phyloP scores from a whole-genome alignment of 2,888 invertebrate genomes.

The Spicauda simplicius region DNA sequence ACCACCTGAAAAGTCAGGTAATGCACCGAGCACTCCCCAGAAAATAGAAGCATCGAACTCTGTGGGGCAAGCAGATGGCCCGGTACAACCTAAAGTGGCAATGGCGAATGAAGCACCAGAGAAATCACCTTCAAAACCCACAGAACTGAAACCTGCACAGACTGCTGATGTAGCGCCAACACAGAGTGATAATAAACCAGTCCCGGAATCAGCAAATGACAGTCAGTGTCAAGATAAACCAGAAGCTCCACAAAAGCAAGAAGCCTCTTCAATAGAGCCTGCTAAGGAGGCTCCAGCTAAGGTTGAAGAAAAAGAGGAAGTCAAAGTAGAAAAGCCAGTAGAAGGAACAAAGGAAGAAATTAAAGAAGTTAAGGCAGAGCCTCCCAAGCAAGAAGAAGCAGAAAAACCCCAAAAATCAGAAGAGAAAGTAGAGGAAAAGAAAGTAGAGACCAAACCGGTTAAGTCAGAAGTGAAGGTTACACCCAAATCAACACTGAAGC shows the following conservation, averaged over 20 bases:
- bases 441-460: constrained; percentile 55
- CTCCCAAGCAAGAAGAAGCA: constrained; percentile 60
- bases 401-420: constrained; percentile 54
- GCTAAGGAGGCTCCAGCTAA: constrained; percentile 59
- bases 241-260: constrained; percentile 55
- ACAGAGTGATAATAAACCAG: constrained; percentile 71
- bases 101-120: constrained; percentile 71
- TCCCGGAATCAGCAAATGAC: constrained; percentile 72
- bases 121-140: constrained; percentile 70
- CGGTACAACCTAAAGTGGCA: constrained; percentile 67
- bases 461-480: constrained; percentile 64
- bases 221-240: constrained; percentile 64
- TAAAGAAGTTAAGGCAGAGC: constrained; percentile 49
- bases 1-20: constrained; percentile 67
- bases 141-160: constrained; percentile 68
- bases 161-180: constrained; percentile 73
- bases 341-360: constrained; percentile 57
- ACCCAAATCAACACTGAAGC: constrained; percentile 80
- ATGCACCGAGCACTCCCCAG: constrained; percentile 64
- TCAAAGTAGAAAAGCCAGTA: constrained; percentile 55
- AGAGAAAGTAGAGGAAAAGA: constrained; percentile 51
- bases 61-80: constrained; percentile 57
- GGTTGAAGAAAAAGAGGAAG: constrained; percentile 63
- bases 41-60: constrained; percentile 62
- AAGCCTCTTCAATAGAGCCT: constrained; percentile 54